Evolutionary conservation across 2,888 invertebrate genomes (phyloP).

Genomic region (Nezara viridula): DNA sequence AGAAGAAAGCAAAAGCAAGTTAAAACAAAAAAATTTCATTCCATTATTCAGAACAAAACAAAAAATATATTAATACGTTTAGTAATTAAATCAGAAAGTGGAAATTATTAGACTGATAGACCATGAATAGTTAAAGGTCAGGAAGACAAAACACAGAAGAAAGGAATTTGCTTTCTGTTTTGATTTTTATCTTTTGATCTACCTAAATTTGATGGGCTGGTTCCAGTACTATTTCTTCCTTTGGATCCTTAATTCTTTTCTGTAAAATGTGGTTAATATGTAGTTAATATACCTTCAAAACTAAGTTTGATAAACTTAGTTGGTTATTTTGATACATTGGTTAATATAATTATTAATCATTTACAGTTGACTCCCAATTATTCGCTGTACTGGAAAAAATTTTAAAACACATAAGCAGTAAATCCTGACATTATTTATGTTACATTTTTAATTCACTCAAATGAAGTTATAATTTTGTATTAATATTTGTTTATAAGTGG

Average conservation of each 20-base stretch:
- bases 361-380: background rate
- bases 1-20: constrained; percentile 40
- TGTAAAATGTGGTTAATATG: constrained; percentile 61
- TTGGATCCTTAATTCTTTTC: constrained; percentile 64
- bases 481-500: background rate
- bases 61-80: background rate
- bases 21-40: constrained; percentile 8
- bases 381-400: background rate
- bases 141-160: constrained; percentile 54
- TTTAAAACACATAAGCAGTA: background rate
- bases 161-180: constrained; percentile 54
- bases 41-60: background rate
- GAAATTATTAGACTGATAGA: constrained; percentile 49
- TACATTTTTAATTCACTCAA: background rate
- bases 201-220: constrained; percentile 53
- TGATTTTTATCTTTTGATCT: constrained; percentile 45
- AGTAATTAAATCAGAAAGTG: background rate
- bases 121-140: constrained; percentile 33
- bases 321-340: constrained; percentile 28
- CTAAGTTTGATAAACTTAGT: background rate
- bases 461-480: background rate
- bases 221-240: constrained; percentile 62
- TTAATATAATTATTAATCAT: background rate
- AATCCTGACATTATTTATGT: background rate
- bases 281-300: constrained; percentile 9